Conservation (phyloP, 2,113 vertebrate genomes). For the Mormyrus lacerda region DNA sequence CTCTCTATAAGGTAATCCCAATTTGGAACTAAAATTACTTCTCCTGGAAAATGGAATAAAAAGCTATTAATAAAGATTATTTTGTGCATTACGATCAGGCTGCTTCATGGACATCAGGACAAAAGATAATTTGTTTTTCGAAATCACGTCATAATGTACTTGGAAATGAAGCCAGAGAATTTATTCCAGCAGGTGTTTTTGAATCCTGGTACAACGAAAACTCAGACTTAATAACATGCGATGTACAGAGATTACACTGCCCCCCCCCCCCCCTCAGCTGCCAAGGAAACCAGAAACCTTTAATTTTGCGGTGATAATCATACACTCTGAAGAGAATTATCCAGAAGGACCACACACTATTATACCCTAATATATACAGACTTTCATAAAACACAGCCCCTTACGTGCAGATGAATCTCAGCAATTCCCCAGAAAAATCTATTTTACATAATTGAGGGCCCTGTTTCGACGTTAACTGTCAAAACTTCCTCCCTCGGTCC, state of each 20-base stretch:
- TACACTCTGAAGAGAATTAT: background rate
- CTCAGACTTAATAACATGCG: background rate
- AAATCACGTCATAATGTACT: background rate
- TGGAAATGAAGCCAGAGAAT: background rate
- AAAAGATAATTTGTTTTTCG: background rate
- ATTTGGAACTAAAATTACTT: background rate
- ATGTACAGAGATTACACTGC: background rate
- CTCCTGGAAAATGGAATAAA: background rate
- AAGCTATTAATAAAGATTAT: background rate
- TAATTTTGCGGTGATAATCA: background rate
- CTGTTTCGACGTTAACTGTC: background rate
- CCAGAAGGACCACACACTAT: background rate
- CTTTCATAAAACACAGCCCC: background rate
- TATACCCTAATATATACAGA: slow-evolving; percentile 7
- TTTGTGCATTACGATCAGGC: background rate
- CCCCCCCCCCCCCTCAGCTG: background rate
- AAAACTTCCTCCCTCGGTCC: background rate
- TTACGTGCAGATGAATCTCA: background rate
- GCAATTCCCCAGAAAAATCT: background rate
- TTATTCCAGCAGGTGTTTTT: background rate
- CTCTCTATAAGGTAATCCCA: background rate
- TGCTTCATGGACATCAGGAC: background rate
- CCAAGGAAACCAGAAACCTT: background rate
- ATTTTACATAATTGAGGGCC: background rate
- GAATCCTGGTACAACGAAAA: background rate